Conservation (phyloP, 2,888 invertebrate species). For the Nephrocerus scutellatus region DNA sequence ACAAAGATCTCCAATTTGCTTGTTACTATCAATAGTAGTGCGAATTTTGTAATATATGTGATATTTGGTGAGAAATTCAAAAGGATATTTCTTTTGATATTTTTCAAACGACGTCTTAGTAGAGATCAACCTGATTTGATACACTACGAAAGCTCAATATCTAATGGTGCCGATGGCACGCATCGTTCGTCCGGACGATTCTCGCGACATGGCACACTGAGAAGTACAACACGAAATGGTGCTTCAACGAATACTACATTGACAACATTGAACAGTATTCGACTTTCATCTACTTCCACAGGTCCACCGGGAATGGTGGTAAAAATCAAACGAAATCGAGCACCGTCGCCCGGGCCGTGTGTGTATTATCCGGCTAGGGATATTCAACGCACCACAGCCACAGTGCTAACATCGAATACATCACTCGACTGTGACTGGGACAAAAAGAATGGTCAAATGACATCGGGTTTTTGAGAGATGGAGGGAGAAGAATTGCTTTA, state of each 20-base stretch:
- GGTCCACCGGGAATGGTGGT: conserved; percentile 35
- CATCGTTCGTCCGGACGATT: conserved; percentile 54
- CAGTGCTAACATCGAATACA: conserved; percentile 33
- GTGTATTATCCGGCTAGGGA: conserved; percentile 49
- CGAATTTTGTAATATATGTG: conserved; percentile 96
- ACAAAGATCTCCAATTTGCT: conserved; percentile 83
- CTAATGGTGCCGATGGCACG: conserved; percentile 67
- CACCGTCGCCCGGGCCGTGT: conserved; percentile 48
- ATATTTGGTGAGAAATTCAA: conserved; percentile 97
- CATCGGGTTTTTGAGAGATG: conserved; percentile 40
- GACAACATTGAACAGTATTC: conserved; percentile 37
- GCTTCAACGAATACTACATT: conserved; percentile 28
- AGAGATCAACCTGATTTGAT: conserved; percentile 66
- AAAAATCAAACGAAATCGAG: conserved; percentile 45
- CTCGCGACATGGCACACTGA: conserved; percentile 51
- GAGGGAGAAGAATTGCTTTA: no score
- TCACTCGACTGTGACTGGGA: conserved; percentile 43
- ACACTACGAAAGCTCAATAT: conserved; percentile 76
- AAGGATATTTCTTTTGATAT: conserved; percentile 71
- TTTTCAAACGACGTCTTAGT: conserved; percentile 61
- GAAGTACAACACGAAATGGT: conserved; percentile 41
- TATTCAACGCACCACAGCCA: conserved; percentile 38
- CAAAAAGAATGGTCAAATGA: conserved; percentile 43
- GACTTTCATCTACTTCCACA: conserved; percentile 33
- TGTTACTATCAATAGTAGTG: conserved; percentile 94